Base-by-base conservation (phyloP, 2,797 vertebrate genomes). In the Macropus fuliginosus region DNA sequence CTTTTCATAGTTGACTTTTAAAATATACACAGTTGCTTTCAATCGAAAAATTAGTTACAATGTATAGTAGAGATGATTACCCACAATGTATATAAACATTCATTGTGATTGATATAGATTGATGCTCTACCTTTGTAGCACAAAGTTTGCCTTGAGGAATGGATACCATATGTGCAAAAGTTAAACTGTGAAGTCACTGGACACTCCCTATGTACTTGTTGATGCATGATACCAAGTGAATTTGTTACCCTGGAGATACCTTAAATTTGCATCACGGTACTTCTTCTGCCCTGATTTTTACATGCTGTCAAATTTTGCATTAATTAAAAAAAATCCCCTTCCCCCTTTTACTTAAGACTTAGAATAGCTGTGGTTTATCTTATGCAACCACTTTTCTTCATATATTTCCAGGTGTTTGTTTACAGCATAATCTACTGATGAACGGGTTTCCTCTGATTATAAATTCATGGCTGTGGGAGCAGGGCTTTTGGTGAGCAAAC, bases 11-110 rank as follows among this genome's bases (percentile, higher is more conserved):
- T 92, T 55, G 27, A 93, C 27, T 93, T 95, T 92, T 40, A 92
- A 96, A 93, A 95, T 93, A 95, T 56, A 57, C 18, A 92, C 31
- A 93, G 4, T 96, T 96, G 90, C 54, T 92, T 94, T 97, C 57
- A 91, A 28, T 2, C 90, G 50, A 91, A 56, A 95, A 95, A 94
- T 95, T 91, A 96, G 95, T 89, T 12, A 52, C 91, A 89, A 18
- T 91, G 55, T 28, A 92, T 31, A 92, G 55, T 87, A 54, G 54
- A 24, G 87, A 57, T 66, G 90, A 54, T 93, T 91, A 92, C 1
- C 40, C 14, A n/a, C 29, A 9, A 29, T 59, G 1, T 92, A 27
- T 87, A 55, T 81, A 81, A 81, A 81, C 14, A 91, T 81, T 13
- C 54, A 93, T 92, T 93, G 52, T 91, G 55, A 94, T 91, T 94